phyloP scores from a whole-genome alignment of 2,888 invertebrate species.

The Macaria liturata region DNA sequence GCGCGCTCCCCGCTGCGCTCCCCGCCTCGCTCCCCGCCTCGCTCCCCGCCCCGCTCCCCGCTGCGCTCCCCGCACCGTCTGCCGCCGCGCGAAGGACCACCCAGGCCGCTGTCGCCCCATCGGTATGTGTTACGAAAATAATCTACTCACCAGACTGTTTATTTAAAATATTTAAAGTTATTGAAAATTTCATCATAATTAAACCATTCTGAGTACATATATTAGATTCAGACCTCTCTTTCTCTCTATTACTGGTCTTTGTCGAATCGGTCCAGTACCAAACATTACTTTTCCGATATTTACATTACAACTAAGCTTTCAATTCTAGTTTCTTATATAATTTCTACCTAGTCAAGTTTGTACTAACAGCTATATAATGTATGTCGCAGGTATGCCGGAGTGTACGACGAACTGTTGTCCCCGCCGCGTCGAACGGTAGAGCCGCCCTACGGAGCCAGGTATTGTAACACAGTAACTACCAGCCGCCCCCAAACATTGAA shows the following conservation, averaged over 20 bases:
- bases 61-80: slow-evolving; percentile 52
- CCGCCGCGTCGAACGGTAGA: slow-evolving; percentile 77
- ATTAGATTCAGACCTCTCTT: too few relatives aligned
- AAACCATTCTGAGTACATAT: too few relatives aligned
- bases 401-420: slow-evolving; percentile 79
- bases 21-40: slow-evolving; percentile 44
- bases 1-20: slow-evolving; percentile 46
- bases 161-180: too few relatives aligned
- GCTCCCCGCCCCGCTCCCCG: slow-evolving; percentile 46
- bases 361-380: slow-evolving; percentile 3
- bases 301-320: too few relatives aligned
- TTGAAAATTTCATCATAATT: too few relatives aligned
- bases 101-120: slow-evolving; percentile 61
- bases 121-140: slow-evolving; percentile 43
- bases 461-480: slow-evolving; percentile 76
- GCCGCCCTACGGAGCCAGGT: slow-evolving; percentile 80
- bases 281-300: too few relatives aligned
- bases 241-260: too few relatives aligned
- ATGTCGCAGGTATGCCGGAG: slow-evolving; percentile 66
- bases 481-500: slow-evolving; percentile 53
- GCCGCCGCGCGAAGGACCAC: slow-evolving; percentile 49
- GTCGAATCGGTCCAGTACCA: too few relatives aligned
- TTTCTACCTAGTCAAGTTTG: too few relatives aligned
- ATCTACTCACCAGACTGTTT: too few relatives aligned
- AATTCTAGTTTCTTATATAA: too few relatives aligned